Percentiles rank a stretch among this genome's conserved stretches.
Evolutionary conservation across 2,797 vertebrate genomes (phyloP).

Genomic region (Protonibea diacanthus): DNA sequence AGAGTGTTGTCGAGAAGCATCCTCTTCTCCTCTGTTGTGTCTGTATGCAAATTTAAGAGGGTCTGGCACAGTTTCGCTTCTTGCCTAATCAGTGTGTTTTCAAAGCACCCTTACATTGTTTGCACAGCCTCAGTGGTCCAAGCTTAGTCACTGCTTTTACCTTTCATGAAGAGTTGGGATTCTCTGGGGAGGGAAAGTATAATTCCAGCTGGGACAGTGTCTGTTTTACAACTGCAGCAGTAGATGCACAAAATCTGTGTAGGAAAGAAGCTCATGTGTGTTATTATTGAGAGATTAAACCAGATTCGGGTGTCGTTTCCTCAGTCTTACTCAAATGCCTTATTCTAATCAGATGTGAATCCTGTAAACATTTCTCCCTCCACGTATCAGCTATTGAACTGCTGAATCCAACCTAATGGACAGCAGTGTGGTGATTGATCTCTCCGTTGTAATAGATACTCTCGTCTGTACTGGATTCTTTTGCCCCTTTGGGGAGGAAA

Average conservation of each 20-base stretch:
- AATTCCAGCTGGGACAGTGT: slow-evolving; percentile 7
- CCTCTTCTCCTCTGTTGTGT: neutral
- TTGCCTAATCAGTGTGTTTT: slow-evolving; percentile 22
- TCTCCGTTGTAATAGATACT: neutral
- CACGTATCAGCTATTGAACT: neutral
- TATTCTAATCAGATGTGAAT: neutral
- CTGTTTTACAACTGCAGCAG: slow-evolving; percentile 1
- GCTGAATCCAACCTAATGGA: no score
- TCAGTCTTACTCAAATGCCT: neutral
- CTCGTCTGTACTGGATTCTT: neutral
- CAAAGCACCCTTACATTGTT: neutral
- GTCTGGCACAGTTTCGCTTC: neutral
- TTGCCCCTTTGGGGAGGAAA: neutral
- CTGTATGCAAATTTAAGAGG: slow-evolving; percentile 13
- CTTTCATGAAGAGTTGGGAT: neutral
- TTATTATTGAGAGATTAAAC: neutral
- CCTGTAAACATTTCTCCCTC: neutral
- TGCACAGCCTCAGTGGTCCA: neutral
- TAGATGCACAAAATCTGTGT: neutral
- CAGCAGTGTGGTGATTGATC: neutral
- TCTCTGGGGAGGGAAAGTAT: neutral
- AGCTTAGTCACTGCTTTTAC: neutral
- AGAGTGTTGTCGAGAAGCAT: neutral
- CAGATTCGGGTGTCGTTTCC: neutral
- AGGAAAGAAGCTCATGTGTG: no score